Evolutionary conservation across 2,113 vertebrate species (phyloP).

Genomic region (Geococcyx californianus): DNA sequence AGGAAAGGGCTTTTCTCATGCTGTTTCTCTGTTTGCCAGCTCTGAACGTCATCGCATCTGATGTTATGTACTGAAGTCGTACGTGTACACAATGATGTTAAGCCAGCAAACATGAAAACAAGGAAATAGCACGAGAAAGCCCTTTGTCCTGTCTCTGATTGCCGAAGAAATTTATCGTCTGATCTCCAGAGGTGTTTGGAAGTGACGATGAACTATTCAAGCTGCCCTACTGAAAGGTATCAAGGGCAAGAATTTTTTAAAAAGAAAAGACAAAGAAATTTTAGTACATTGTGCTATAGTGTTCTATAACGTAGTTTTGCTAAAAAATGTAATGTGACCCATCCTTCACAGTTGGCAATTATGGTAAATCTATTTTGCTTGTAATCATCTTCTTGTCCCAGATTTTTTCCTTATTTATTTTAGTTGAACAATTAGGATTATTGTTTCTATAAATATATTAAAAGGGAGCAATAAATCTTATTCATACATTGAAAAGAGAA

Average conservation of each 20-base stretch:
- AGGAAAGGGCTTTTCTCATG: slow-evolving; percentile 72
- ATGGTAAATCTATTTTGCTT: slow-evolving; percentile 64
- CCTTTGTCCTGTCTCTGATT: slow-evolving; percentile 67
- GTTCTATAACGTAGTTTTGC: slow-evolving; percentile 54
- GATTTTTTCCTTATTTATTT: slow-evolving; percentile 66
- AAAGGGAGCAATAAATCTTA: slow-evolving; percentile 68
- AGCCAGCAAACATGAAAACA: slow-evolving; percentile 72
- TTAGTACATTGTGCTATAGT: slow-evolving; percentile 61
- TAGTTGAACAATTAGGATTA: slow-evolving; percentile 16
- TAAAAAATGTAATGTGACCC: slow-evolving; percentile 56
- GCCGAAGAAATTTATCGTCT: slow-evolving; percentile 70
- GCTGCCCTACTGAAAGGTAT: slow-evolving; percentile 73
- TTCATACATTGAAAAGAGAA: slow-evolving; percentile 56
- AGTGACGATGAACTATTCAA: slow-evolving; percentile 72
- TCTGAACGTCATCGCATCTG: slow-evolving; percentile 70
- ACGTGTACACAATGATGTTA: slow-evolving; percentile 72
- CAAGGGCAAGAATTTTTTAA: slow-evolving; percentile 63
- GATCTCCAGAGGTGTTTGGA: slow-evolving; percentile 71
- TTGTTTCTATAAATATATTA: slow-evolving; percentile 50
- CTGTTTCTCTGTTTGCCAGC: slow-evolving; percentile 76
- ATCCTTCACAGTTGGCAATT: slow-evolving; percentile 50
- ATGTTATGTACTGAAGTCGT: slow-evolving; percentile 72
- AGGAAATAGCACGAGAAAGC: slow-evolving; percentile 79
- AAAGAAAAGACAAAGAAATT: slow-evolving; percentile 59
- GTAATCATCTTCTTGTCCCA: slow-evolving; percentile 48